Evolutionary conservation across 2,113 vertebrate species (phyloP).

Genomic region (Cyanoliseus patagonus): DNA sequence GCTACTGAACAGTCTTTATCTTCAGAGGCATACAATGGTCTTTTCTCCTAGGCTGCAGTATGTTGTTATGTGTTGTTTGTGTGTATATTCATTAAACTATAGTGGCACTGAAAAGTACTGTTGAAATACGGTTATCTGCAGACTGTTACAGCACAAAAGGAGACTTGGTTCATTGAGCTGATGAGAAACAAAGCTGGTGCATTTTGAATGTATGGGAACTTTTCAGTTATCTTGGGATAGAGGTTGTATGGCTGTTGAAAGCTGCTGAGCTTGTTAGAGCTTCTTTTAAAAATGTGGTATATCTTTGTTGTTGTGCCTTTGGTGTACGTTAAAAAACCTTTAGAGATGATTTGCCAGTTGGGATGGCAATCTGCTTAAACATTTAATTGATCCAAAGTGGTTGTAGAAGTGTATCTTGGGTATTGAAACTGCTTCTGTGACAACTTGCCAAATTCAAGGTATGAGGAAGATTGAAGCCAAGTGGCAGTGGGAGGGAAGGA

Average conservation of each 20-base stretch:
- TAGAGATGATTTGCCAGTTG: not conserved
- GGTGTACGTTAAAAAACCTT: not conserved
- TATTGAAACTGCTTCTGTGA: slow-evolving; percentile 7
- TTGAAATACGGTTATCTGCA: not conserved
- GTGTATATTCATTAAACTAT: not conserved
- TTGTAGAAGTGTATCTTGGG: not conserved
- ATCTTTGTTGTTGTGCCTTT: not conserved
- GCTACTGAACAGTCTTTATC: slow-evolving; percentile 20
- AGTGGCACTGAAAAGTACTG: not conserved
- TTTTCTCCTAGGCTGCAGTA: not conserved
- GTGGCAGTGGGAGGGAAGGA: not conserved
- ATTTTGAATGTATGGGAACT: not conserved
- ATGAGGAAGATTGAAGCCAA: not conserved
- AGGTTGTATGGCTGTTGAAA: not conserved
- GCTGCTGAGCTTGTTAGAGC: not conserved
- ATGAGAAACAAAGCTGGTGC: not conserved
- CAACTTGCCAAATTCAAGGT: not conserved
- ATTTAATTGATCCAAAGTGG: not conserved
- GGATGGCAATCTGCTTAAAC: slow-evolving; percentile 21
- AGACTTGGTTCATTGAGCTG: not conserved
- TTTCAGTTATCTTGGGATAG: not conserved
- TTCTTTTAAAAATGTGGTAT: not conserved
- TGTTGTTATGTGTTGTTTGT: not conserved
- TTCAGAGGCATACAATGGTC: not conserved
- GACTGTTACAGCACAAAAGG: not conserved